phyloP scores from a whole-genome alignment of 2,888 invertebrate species.

The Macrophya alboannulata region DNA sequence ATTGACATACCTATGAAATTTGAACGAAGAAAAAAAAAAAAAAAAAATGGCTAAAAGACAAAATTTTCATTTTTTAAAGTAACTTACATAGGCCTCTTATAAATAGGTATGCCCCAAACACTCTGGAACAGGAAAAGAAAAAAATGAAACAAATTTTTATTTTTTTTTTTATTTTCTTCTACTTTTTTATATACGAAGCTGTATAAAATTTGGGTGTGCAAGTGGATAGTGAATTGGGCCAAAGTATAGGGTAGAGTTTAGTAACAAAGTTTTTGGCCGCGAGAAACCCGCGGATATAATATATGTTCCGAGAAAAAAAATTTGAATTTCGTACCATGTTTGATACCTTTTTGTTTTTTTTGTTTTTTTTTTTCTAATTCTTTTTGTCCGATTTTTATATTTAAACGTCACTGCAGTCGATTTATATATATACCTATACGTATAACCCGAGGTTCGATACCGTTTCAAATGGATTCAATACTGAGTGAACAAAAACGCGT shows the following conservation, averaged over 20 bases:
- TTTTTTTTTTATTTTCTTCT: neutral
- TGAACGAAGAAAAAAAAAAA: too few relatives aligned
- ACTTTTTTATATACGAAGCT: neutral
- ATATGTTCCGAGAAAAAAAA: neutral
- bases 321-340: conserved; percentile 16
- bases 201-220: neutral
- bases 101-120: neutral
- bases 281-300: neutral
- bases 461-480: conserved; percentile 32
- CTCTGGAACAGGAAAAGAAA: neutral
- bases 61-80: neutral
- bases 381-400: neutral
- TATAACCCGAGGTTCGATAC: neutral
- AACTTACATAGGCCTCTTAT: neutral
- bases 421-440: neutral
- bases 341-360: conserved; percentile 22
- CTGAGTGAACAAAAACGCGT: conserved; percentile 68
- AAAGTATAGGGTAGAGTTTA: conserved; percentile 6
- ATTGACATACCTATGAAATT: neutral
- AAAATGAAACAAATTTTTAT: neutral
- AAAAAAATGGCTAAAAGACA: too few relatives aligned
- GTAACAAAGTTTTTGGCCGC: conserved; percentile 9
- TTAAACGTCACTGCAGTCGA: conserved; percentile 35
- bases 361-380: conserved; percentile 55
- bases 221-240: conserved; percentile 12